Evolutionary conservation across 2,113 vertebrate genomes (phyloP).

Genomic region (Istiophorus platypterus): DNA sequence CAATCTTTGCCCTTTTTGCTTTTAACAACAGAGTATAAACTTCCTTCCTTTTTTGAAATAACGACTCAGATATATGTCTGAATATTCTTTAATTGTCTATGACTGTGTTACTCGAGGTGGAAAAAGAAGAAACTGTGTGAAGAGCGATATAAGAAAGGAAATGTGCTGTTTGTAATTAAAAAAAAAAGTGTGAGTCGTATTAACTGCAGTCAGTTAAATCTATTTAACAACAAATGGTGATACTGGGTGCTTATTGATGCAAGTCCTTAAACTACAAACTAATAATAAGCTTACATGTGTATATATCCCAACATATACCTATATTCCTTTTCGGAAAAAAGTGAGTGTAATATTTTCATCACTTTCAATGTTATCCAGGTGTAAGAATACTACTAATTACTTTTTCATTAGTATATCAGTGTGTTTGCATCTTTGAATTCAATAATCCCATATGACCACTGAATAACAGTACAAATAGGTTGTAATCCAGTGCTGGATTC

Average conservation of each 20-base stretch:
- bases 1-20: background rate
- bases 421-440: slow-evolving; percentile 14
- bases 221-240: background rate
- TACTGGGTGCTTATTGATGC: background rate
- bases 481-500: slow-evolving; percentile 58
- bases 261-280: background rate
- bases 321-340: background rate
- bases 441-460: slow-evolving; percentile 18
- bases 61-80: background rate
- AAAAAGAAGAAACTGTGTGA: slow-evolving; percentile 18
- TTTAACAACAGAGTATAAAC: background rate
- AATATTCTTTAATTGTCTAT: background rate
- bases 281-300: background rate
- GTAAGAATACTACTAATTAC: background rate
- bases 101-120: background rate
- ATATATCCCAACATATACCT: background rate
- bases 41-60: background rate
- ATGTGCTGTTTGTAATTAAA: background rate
- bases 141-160: background rate
- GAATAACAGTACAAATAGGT: slow-evolving; percentile 26
- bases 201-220: background rate
- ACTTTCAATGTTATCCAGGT: slow-evolving; percentile 2
- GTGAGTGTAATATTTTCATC: background rate
- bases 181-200: background rate
- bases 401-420: background rate